A percentile compares a stretch with the other conserved stretches of the same genome.
Evolutionary conservation across 1,140 invertebrate species (phyloP).

Genomic region (Danaus melanippus): DNA sequence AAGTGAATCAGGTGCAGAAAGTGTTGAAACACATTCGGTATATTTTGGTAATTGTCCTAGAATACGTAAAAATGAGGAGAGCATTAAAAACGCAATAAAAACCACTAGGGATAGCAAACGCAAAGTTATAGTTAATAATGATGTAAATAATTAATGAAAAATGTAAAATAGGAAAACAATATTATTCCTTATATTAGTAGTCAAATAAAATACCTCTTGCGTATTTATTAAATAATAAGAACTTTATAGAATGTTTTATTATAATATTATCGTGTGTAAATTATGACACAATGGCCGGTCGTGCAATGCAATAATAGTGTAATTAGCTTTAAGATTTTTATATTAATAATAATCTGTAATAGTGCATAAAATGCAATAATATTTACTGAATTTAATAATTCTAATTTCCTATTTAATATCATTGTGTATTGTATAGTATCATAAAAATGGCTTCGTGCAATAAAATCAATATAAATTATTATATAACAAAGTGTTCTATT

Average conservation of each 20-base stretch:
- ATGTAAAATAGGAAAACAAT: slow-evolving; percentile 29
- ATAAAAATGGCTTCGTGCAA: too few relatives aligned
- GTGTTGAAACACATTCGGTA: slow-evolving; percentile 86
- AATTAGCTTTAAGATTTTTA: slow-evolving; percentile 16
- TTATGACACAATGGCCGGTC: slow-evolving; percentile 41
- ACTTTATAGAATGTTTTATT: slow-evolving; percentile 2
- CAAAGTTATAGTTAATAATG: slow-evolving; percentile 31
- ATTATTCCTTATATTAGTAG: slow-evolving; percentile 3
- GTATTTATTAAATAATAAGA: neutral
- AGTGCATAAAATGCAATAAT: too few relatives aligned
- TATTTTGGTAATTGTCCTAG: slow-evolving; percentile 78
- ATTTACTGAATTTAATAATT: too few relatives aligned
- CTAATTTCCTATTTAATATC: too few relatives aligned
- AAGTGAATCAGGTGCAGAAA: slow-evolving; percentile 88
- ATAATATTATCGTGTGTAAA: slow-evolving; percentile 14
- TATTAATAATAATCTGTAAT: too few relatives aligned
- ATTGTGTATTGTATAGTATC: too few relatives aligned
- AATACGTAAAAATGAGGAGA: slow-evolving; percentile 29
- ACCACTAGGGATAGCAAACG: slow-evolving; percentile 33
- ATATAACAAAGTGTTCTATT: too few relatives aligned
- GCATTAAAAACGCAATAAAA: slow-evolving; percentile 29
- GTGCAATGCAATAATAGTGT: slow-evolving; percentile 65
- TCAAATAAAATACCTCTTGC: neutral
- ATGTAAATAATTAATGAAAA: slow-evolving; percentile 18
- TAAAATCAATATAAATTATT: too few relatives aligned